Percentiles rank a stretch among this genome's conserved stretches.
Evolutionary conservation across 2,113 vertebrate genomes (phyloP).

Genomic region (Drymodes brunneopygia): DNA sequence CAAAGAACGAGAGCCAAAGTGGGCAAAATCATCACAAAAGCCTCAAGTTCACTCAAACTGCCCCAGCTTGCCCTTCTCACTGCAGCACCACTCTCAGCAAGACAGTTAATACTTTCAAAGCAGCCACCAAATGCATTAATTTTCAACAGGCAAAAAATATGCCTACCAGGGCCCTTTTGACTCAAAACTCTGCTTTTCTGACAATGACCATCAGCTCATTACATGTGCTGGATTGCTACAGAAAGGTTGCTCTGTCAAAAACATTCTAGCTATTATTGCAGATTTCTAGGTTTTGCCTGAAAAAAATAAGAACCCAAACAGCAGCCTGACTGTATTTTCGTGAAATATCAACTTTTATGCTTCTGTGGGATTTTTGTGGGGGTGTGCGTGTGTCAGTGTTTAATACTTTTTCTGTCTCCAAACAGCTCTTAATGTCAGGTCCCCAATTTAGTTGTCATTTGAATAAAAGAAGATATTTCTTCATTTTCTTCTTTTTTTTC

Average conservation of each 20-base stretch:
- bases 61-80: background rate
- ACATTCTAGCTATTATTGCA: background rate
- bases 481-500: background rate
- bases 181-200: background rate
- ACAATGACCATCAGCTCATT: background rate
- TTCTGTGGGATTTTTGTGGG: background rate
- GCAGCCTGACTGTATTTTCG: background rate
- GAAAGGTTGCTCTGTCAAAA: background rate
- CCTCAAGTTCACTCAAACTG: background rate
- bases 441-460: background rate
- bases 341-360: background rate
- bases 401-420: background rate
- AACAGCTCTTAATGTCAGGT: background rate
- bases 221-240: accelerated
- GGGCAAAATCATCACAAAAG: background rate
- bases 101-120: background rate
- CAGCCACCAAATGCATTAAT: background rate
- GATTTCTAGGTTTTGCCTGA: background rate
- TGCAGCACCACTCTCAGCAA: background rate
- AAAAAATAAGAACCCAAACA: background rate
- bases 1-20: background rate
- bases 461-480: background rate
- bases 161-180: background rate
- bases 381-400: background rate
- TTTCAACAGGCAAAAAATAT: background rate